These are phyloP conservation scores for Poecile montanus DNA, from an alignment of 2,797 vertebrate genomes.

Conservation along the genomic window DNA sequence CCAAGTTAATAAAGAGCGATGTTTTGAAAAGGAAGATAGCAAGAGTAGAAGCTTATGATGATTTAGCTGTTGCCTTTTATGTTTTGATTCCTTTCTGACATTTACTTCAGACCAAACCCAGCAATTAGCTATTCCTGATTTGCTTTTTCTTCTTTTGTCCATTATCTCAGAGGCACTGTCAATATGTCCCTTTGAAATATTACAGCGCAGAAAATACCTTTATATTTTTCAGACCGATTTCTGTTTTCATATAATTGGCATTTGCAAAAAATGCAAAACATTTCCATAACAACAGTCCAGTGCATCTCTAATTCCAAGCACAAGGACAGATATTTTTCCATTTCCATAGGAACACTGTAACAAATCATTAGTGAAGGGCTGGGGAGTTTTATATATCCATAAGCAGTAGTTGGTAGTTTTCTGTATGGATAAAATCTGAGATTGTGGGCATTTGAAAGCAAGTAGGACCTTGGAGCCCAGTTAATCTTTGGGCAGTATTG, in stretches of 20 bases:
- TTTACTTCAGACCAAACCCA: neutral
- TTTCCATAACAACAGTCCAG: neutral
- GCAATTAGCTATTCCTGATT: constrained; percentile 21
- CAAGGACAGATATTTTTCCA: neutral
- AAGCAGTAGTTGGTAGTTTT: neutral
- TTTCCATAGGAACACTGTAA: neutral
- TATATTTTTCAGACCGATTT: neutral
- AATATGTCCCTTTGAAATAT: neutral
- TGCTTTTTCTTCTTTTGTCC: neutral
- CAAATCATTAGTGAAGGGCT: neutral
- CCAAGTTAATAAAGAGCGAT: neutral
- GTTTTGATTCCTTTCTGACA: constrained; percentile 10
- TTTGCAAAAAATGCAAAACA: neutral
- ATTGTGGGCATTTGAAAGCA: neutral
- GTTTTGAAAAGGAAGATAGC: neutral
- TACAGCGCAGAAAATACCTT: neutral
- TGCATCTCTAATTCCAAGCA: neutral
- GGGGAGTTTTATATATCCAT: neutral
- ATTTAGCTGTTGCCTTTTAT: neutral
- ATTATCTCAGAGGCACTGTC: neutral
- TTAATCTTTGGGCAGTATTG: neutral
- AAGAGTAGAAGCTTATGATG: neutral
- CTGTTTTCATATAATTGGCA: constrained; percentile 2
- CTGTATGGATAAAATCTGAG: neutral
- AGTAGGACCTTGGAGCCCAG: neutral